Conservation (phyloP, 2,797 vertebrate species). For the Manis javanica region DNA sequence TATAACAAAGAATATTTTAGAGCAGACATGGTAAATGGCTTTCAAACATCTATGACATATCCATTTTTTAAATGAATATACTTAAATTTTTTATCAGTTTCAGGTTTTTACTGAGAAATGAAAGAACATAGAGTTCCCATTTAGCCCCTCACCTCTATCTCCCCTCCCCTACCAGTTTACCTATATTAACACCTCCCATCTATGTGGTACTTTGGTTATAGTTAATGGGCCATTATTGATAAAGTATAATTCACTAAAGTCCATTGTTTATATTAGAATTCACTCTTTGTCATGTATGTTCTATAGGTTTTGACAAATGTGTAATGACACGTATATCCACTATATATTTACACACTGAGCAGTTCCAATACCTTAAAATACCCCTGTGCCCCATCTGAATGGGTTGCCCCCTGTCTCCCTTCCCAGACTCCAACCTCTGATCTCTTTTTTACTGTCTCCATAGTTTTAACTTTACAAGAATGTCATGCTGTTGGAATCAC, state of each 20-base stretch:
- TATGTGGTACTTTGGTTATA: not conserved
- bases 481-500: not conserved
- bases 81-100: not conserved
- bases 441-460: not conserved
- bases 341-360: not conserved
- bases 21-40: not conserved
- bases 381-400: not conserved
- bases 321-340: not conserved
- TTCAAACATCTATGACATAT: not conserved
- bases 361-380: not conserved
- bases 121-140: not conserved
- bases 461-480: not conserved
- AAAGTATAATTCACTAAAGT: not conserved
- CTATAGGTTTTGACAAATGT: not conserved
- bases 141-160: not conserved
- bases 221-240: not conserved
- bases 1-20: not conserved
- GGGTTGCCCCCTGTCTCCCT: not conserved
- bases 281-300: not conserved
- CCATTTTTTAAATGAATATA: not conserved
- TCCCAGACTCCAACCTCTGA: not conserved
- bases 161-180: rapidly evolving
- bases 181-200: not conserved
- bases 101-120: not conserved
- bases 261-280: not conserved